Evolutionary conservation across 2,797 vertebrate genomes (phyloP), one percentile per base, ranked within the genome.

Genomic region (Semotilus atromaculatus): DNA sequence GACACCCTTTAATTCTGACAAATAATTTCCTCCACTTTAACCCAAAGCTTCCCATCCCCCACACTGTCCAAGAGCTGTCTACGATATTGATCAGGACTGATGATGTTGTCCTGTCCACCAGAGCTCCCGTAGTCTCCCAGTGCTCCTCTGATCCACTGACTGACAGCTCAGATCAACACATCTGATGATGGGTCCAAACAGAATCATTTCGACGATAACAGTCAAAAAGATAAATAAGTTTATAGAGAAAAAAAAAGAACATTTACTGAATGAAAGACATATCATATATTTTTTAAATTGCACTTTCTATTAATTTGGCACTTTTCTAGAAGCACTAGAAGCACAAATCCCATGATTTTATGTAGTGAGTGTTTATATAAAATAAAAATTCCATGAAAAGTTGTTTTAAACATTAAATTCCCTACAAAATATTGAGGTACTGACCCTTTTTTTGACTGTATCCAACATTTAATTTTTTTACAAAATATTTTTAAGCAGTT

Each of bases 61-160:
- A 23, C 34, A 23, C 11, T 16, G 76, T 67, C 51, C 51, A 80
- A 36, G 29, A 83, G 38, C 73, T 79, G 84, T 88, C 84, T 85
- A 60, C 40, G 55, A 64, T 83, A 88, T 88, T 78, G 88, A 88
- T 89, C 85, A 62, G 75, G 77, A 73, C 31, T 29, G 85, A 87
- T 75, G 74, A 70, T 74, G 55, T 75, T 64, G 80, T 86, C 85
- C 77, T 70, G 80, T 75, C 83, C 83, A 82, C 55, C 58, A 75
- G 29, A 26, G 55, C 26, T 74, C 55, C 14, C 4, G 13, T n/a
- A 72, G n/a, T 45, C 26, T 31, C 26, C 40, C 43, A 74, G 40
- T n/a, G 21, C 38, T 74, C 55, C 53, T 1, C 77, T 29, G 11
- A 21, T 83, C 62, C 10, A 38, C 21, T 66, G 71, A 82, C 40